Percentiles rank a stretch among this genome's conserved stretches.
Evolutionary conservation across 1,140 invertebrate genomes (phyloP).

Genomic region (Hirudo medicinalis): DNA sequence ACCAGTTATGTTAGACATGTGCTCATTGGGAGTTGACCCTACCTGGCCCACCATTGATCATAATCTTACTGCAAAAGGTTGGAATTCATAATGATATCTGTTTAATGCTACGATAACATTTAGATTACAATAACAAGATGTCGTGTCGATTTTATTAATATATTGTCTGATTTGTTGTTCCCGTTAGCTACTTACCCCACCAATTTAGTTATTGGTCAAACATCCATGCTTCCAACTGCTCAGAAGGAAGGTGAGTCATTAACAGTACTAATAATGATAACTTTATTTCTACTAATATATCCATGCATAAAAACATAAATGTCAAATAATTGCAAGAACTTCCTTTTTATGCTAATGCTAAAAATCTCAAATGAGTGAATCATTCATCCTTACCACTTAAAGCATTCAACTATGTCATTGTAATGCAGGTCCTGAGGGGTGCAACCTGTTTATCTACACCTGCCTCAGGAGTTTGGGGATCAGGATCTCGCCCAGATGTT

Average conservation of each 20-base stretch:
- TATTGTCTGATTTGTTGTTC: background rate
- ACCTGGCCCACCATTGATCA: too few relatives aligned
- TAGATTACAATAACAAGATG: background rate
- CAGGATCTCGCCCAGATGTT: constrained; percentile 99
- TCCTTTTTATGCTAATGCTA: too few relatives aligned
- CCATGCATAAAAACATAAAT: too few relatives aligned
- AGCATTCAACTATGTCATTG: background rate
- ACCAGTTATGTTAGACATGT: constrained; percentile 7
- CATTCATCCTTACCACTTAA: background rate
- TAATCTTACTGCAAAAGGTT: too few relatives aligned
- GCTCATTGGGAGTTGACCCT: constrained; percentile 1
- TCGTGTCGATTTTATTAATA: background rate
- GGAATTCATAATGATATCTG: too few relatives aligned
- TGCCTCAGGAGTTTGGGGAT: constrained; percentile 97
- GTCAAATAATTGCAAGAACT: too few relatives aligned
- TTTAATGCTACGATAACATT: background rate
- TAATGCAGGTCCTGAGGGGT: constrained; percentile 76
- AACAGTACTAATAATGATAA: background rate
- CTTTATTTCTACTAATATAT: too few relatives aligned
- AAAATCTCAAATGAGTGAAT: too few relatives aligned
- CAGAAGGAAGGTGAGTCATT: constrained; percentile 80
- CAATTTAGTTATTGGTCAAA: constrained; percentile 67
- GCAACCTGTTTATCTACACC: constrained; percentile 99
- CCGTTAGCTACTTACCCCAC: constrained; percentile 67
- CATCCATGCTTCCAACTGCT: constrained; percentile 59